Conservation (phyloP, 2,113 vertebrate genomes). For the Anolis sagrei region DNA sequence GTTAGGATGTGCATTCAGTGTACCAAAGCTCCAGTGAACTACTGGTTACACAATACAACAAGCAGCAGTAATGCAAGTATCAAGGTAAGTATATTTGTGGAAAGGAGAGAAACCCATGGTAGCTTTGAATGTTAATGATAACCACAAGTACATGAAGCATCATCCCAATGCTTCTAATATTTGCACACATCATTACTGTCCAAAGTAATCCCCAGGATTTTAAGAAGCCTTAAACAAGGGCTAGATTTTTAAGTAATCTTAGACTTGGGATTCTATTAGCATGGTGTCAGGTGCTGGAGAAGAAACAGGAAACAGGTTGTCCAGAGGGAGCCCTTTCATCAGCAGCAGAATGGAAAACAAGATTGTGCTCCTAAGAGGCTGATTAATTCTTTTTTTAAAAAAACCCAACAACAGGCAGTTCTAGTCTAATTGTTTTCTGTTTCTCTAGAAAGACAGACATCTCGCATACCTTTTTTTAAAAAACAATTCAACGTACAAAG, state of each 20-base stretch:
- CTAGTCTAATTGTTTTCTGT: slow-evolving; percentile 17
- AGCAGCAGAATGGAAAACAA: not conserved
- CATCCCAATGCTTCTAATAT: not conserved
- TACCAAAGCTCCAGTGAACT: not conserved
- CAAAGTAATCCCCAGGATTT: not conserved
- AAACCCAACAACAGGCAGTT: not conserved
- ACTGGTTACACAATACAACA: not conserved
- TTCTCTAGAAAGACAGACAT: not conserved
- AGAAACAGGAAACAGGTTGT: slow-evolving; percentile 16
- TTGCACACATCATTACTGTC: not conserved
- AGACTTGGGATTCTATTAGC: slow-evolving; percentile 24
- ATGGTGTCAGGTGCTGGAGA: slow-evolving; percentile 11
- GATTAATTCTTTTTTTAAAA: slow-evolving; percentile 18
- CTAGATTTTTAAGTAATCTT: not conserved
- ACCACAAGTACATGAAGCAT: not conserved
- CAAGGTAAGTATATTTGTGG: not conserved
- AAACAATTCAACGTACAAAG: not conserved
- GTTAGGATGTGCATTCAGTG: not conserved
- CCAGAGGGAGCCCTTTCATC: not conserved
- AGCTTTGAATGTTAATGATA: not conserved
- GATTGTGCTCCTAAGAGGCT: not conserved
- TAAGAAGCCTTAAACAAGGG: slow-evolving; percentile 27
- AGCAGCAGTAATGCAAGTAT: no score
- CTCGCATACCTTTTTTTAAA: not conserved
- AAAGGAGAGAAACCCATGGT: not conserved